Conservation (phyloP, 35 echinoderm and acorn worm species). For the Lytechinus pictus region DNA sequence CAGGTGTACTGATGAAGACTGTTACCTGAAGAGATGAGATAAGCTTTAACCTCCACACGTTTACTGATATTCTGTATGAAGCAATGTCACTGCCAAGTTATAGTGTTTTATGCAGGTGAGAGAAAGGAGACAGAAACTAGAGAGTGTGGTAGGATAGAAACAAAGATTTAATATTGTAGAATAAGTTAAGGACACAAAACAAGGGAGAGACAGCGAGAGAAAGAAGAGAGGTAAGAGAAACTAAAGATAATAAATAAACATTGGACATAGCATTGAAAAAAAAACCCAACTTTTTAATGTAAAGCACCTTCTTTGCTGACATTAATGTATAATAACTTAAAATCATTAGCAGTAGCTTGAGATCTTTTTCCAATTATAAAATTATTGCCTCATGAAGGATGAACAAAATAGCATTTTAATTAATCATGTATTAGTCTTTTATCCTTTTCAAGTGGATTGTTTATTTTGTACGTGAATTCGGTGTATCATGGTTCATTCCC, state of each 20-base stretch:
- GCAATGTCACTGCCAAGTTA: conserved; percentile 16
- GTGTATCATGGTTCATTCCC: not conserved
- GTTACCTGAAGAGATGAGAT: conserved; percentile 37
- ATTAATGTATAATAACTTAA: not conserved
- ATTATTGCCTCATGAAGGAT: not conserved
- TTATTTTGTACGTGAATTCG: not conserved
- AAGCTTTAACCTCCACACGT: not conserved
- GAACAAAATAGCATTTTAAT: not conserved
- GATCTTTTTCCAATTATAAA: not conserved
- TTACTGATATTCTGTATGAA: not conserved
- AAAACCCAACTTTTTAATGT: not conserved
- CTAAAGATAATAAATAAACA: not conserved
- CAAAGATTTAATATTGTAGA: not conserved
- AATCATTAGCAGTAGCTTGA: not conserved
- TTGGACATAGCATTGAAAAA: not conserved
- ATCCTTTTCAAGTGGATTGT: too few relatives aligned
- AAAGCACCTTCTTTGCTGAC: not conserved
- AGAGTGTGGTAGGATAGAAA: not conserved
- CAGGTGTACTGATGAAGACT: conserved; percentile 24
- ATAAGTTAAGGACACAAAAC: not conserved
- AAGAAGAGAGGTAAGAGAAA: not conserved
- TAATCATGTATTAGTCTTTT: too few relatives aligned
- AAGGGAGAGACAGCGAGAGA: not conserved
- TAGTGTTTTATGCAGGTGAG: not conserved
- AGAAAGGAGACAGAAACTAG: not conserved